Base-by-base conservation (phyloP, 2,888 invertebrate genomes). In the Acanthosepion pharaonis region DNA sequence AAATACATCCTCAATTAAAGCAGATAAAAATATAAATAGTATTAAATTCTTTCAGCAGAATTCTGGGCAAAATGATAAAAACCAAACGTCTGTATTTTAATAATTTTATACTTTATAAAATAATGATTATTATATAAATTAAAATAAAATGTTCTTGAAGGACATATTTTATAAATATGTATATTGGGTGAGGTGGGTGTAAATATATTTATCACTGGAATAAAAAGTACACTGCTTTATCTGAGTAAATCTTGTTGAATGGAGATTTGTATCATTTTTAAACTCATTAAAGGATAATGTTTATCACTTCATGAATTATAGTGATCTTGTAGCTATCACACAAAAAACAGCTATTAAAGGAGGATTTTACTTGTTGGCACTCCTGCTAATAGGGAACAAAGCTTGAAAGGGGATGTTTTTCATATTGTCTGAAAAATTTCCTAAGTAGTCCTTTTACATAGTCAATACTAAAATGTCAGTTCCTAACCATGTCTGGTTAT, bases 201-300 rank as follows among this genome's bases (percentile, higher is more conserved):
- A 33, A 78, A 78, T 33, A n/a, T 78, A 78, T 78, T 78, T 33
- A 78, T n/a, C 33, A 78, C n/a, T 78, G 78, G n/a, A 78, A 78
- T 78, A 78, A 78, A 78, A 78, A 78, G 11, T 0, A 78, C 78
- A n/a, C n/a, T 33, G 9, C 78, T n/a, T 78, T 28, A 78, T 78
- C 78, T 33, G 78, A 33, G n/a, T 78, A 78, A 78, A 78, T 78
- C 78, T 78, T 78, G 78, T 78, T 78, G 78, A 78, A 78, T n/a
- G 11, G 78, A n/a, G 78, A 78, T 78, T 78, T 78, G 78, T 78
- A 78, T n/a, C 15, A 78, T 78, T 78, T 42, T 78, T 78, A 78
- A 78, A 78, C 78, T 78, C 78, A 78, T 78, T 78, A 78, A 78
- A 78, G n/a, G 78, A 78, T 78, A 78, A 78, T 78, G 78, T 78